Evolutionary conservation across 2,888 invertebrate genomes (phyloP), one percentile per base, ranked within the genome.

Genomic region (Sinelater perroti): DNA sequence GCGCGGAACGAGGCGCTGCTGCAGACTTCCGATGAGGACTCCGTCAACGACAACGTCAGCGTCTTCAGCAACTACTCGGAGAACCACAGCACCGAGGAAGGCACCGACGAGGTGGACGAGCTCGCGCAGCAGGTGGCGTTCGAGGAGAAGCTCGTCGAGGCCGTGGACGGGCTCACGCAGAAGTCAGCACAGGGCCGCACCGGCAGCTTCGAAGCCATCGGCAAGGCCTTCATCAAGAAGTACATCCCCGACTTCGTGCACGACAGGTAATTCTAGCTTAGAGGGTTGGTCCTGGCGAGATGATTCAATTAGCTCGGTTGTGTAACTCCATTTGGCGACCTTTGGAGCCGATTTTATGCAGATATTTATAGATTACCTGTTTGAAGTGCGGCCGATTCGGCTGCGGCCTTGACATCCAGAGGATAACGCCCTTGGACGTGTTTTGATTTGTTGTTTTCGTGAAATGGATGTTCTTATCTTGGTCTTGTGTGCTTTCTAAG

Each of bases 131-230:
- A 90, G 65, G 91, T 91, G 66, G 79, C 82, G 3, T 88, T 92
- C 64, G 96, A 97, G 78, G 95, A 95, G 69, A 94, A 94, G 75
- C 82, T 97, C 18, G 82, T 87, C 20, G 94, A 95, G 73, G 86
- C 90, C 1, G 86, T 97, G 46, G 97, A 98, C 72, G 91, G 90
- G 16, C 82, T 95, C 30, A 86, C 88, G n/a, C 92, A 95, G 65
- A 94, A 96, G 70, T 92, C 94, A 62, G 88, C 90, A 6, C 92
- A 93, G 65, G 91, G 91, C 6, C 85, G 97, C 46, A 86, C 87
- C 0, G 79, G 82, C 8, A 89, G 90, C 36, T 82, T 94, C 53
- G 87, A 87, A 65, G 80, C 85, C 1, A 82, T 95, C 7, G 85
- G 87, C 30, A 88, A 86, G 62, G 88, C 89, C 5, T 83, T 96